Evolutionary conservation across 1,140 invertebrate species (phyloP).

Genomic region (Oedothorax gibbosus): DNA sequence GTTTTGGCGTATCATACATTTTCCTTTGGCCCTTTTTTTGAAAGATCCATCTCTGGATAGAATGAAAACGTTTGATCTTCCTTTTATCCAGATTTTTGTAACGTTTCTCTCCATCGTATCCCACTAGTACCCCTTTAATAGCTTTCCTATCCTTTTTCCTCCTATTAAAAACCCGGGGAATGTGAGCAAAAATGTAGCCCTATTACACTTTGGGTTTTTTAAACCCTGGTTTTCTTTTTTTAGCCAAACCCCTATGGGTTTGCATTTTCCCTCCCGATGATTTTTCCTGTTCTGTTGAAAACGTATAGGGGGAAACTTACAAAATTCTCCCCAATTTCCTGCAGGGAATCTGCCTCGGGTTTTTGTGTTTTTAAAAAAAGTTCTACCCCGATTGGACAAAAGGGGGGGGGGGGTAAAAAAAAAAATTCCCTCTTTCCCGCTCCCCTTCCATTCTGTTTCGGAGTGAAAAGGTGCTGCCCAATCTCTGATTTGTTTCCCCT

Average conservation of each 20-base stretch:
- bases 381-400: constrained; percentile 25
- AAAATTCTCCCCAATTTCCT: not conserved
- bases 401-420: no score
- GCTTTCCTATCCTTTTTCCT: constrained; percentile 49
- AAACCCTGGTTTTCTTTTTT: constrained; percentile 10
- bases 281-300: constrained; percentile 40
- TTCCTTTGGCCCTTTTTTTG: not conserved
- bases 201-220: constrained; percentile 28
- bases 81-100: constrained; percentile 28
- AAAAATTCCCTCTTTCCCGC: no score
- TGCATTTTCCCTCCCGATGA: constrained; percentile 12
- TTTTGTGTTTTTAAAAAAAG: constrained; percentile 28
- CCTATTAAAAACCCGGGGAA: not conserved
- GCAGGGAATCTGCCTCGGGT: not conserved
- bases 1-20: not conserved
- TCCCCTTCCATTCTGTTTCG: constrained; percentile 41
- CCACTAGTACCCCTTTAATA: constrained; percentile 22
- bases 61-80: no score
- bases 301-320: not conserved
- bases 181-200: constrained; percentile 36
- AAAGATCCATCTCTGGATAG: not conserved
- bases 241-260: constrained; percentile 46
- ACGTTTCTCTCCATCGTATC: constrained; percentile 45
- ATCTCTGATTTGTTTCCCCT: constrained; percentile 3
- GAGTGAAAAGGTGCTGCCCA: constrained; percentile 45